phyloP scores from a whole-genome alignment of 2,797 vertebrate species.

The Hypotaenidia philippensis region DNA sequence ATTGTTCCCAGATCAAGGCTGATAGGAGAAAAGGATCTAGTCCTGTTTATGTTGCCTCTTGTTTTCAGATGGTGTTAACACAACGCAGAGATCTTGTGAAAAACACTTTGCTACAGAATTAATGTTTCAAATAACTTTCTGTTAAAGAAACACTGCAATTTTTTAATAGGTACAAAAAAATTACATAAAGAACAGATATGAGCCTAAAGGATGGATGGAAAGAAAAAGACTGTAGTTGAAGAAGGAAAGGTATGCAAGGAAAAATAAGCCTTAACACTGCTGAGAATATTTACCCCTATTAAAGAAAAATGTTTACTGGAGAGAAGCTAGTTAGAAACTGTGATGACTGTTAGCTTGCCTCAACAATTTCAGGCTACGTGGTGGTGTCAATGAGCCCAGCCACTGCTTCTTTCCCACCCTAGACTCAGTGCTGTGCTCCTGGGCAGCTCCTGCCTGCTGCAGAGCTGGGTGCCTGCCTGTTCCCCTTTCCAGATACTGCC shows the following conservation, averaged over 20 bases:
- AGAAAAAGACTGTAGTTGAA: background rate
- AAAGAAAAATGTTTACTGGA: background rate
- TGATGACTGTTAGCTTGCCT: too few species aligned
- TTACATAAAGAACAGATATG: accelerated
- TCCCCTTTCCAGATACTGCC: accelerated
- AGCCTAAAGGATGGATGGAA: background rate
- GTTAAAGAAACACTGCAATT: background rate
- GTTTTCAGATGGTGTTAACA: background rate
- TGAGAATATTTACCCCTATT: background rate
- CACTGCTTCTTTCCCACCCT: background rate
- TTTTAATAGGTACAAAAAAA: background rate
- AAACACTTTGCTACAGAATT: background rate
- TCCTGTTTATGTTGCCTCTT: background rate
- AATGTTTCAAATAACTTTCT: background rate
- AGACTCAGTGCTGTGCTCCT: background rate
- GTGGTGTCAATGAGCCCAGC: background rate
- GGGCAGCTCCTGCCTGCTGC: background rate
- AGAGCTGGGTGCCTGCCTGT: background rate
- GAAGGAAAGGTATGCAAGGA: background rate
- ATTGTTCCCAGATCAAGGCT: background rate
- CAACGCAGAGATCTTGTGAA: accelerated
- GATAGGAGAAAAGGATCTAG: background rate
- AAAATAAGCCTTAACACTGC: background rate
- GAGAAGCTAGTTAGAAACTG: background rate
- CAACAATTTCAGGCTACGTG: background rate